These are phyloP conservation scores for Diachrysia chrysitis DNA, from an alignment of 2,888 invertebrate species.

Conservation along the genomic window DNA sequence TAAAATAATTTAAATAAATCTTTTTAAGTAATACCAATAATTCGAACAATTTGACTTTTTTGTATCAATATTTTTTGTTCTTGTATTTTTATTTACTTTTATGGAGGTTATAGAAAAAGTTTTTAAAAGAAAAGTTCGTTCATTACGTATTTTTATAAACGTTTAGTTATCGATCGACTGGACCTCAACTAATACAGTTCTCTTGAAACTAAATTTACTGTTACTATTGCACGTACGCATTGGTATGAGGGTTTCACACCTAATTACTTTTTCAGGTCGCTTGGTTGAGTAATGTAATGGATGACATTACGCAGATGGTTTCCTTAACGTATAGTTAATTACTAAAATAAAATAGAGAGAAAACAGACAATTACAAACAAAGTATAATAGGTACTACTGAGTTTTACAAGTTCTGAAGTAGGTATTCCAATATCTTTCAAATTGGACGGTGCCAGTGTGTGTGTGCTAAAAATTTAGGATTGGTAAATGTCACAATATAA, in stretches of 20 bases:
- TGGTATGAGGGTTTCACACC: slow-evolving; percentile 33
- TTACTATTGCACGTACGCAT: slow-evolving; percentile 35
- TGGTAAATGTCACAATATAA: too few relatives aligned
- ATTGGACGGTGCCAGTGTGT: too few relatives aligned
- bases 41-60: background rate
- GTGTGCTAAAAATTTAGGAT: too few relatives aligned
- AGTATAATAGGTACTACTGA: too few relatives aligned
- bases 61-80: too few relatives aligned
- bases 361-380: background rate
- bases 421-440: too few relatives aligned
- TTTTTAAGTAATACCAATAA: background rate
- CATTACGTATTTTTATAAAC: too few relatives aligned
- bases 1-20: slow-evolving; percentile 2
- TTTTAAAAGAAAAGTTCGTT: too few relatives aligned
- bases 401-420: too few relatives aligned
- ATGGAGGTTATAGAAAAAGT: too few relatives aligned
- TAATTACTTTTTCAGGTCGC: slow-evolving; percentile 49
- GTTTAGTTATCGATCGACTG: too few relatives aligned
- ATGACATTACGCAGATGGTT: slow-evolving; percentile 21
- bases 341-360: background rate
- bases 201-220: slow-evolving; percentile 51
- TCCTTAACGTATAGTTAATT: slow-evolving; percentile 12
- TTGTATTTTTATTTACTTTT: too few relatives aligned
- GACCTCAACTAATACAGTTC: background rate
- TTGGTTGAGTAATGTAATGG: slow-evolving; percentile 39